Base-by-base conservation (phyloP, 2,113 vertebrate species). In the Scartelaos histophorus region DNA sequence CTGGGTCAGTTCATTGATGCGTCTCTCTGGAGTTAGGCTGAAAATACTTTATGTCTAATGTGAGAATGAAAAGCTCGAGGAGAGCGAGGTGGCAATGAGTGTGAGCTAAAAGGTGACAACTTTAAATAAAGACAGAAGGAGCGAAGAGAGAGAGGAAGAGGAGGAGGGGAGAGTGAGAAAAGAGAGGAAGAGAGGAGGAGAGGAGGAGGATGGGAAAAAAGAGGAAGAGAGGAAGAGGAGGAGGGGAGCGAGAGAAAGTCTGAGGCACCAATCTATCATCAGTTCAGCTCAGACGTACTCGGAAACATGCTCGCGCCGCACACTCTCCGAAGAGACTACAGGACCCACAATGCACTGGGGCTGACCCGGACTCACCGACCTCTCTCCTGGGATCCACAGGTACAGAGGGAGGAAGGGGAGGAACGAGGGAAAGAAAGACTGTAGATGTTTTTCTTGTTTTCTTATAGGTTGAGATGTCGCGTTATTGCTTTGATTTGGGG, bases 321-420 rank as follows among this genome's bases (percentile, higher is more conserved):
- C 67, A 91, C 57, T 38, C 89, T 88, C 16, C 66, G 78, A 71
- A 73, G 78, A 60, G 82, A 87, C 87, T 90, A 82, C 89, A 85
- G 80, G 84, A 80, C 75, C 85, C 86, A 89, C 35, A 85, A 82
- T 89, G 81, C 89, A 87, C 82, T 74, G 79, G 88, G 84, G 67
- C 78, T 13, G 61, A 80, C 47, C 21, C 15, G 3, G 66, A 65
- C 61, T 70, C 72, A 67, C 73, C 67, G 75, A 70, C 69, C 82
- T 1, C 71, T 77, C 65, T 82, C 82, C 80, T 90, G 91, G 91
- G 89, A 89, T 0, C 53, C 62, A 43, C 89, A 93, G 92, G 92
- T 93, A 92, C 45, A 22, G 62, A 5, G 16, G 19, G 67, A 56
- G 73, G 38, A 62, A 61, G 69, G 70, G 72, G 29, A 29, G 29